These are phyloP conservation scores for Aphelenchoides fujianensis DNA, from an alignment of 1,140 invertebrate genomes.

Conservation along the genomic window DNA sequence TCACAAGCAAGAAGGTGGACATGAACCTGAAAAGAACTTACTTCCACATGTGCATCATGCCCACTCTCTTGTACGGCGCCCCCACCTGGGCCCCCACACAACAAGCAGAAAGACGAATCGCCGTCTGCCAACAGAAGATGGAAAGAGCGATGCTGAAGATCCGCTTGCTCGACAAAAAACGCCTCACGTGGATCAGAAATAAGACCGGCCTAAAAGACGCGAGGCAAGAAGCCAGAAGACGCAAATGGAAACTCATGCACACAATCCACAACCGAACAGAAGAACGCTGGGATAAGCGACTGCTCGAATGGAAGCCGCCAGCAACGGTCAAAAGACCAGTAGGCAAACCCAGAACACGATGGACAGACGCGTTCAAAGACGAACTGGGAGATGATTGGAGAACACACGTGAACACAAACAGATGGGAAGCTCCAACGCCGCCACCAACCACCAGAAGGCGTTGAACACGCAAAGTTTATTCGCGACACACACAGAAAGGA, in stretches of 20 bases:
- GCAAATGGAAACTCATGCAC: background rate
- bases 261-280: background rate
- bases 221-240: background rate
- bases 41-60: constrained; percentile 31
- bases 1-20: constrained; percentile 2
- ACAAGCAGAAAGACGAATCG: background rate
- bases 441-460: too few species aligned
- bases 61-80: constrained; percentile 19
- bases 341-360: too few species aligned
- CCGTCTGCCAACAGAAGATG: background rate
- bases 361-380: too few species aligned
- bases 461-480: too few species aligned
- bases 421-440: too few species aligned
- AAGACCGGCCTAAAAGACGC: constrained; percentile 22
- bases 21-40: constrained; percentile 23
- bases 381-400: too few species aligned
- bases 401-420: too few species aligned
- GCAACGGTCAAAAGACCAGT: too few species aligned
- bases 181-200: background rate
- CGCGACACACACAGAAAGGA: too few species aligned
- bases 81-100: constrained; percentile 27
- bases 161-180: background rate
- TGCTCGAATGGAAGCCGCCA: background rate
- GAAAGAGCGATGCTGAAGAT: constrained; percentile 15
- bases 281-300: background rate